Conservation (phyloP, 2,797 vertebrate species). For the Cyclura pinguis region DNA sequence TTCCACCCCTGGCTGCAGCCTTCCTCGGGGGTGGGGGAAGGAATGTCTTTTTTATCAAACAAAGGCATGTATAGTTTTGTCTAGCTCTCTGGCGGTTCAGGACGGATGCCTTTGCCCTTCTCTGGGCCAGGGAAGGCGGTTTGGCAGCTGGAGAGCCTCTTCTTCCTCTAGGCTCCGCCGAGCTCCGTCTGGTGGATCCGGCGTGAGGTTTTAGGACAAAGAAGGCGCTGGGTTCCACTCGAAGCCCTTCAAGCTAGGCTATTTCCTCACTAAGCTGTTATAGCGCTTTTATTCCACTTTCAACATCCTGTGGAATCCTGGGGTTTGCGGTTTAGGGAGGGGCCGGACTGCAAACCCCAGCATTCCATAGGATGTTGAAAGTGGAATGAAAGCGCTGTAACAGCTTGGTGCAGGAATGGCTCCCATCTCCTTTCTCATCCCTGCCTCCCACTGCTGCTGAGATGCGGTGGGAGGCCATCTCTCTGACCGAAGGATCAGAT, state of each 20-base stretch:
- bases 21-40: background rate
- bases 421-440: background rate
- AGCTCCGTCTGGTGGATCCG: background rate
- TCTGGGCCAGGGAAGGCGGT: background rate
- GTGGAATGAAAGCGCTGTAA: no score
- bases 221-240: background rate
- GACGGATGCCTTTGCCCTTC: background rate
- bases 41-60: constrained; percentile 18
- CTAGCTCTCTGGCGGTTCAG: background rate
- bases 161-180: no score
- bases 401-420: no score
- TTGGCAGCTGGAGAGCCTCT: background rate
- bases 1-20: background rate
- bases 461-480: background rate
- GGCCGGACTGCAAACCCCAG: no score
- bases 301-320: no score
- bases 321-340: no score
- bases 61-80: constrained; percentile 29
- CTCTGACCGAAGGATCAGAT: no score
- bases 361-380: no score
- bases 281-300: no score
- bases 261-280: no score
- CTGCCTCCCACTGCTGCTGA: background rate
- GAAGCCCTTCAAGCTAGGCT: no score
- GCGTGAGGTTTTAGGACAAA: background rate